Evolutionary conservation across 2,888 invertebrate species (phyloP), one percentile per base, ranked within the genome.

Genomic region (Bibio marci): DNA sequence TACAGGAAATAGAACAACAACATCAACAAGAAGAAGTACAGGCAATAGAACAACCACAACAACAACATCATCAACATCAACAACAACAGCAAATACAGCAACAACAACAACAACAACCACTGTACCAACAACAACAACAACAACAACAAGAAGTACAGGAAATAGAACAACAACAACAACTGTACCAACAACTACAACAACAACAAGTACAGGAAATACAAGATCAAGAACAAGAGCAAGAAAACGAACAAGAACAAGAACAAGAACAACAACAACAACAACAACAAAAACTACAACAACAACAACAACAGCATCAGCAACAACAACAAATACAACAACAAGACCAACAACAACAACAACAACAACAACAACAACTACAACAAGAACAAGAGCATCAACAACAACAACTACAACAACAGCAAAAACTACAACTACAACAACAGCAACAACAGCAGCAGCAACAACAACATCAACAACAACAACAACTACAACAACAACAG

Each of bases 371-470:
- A 43, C 43, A 39, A 37, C 43, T 15, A 38, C 42, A 40, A 30
- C n/a, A n/a, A n/a, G n/a, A n/a, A n/a, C n/a, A n/a, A n/a, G n/a
- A n/a, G n/a, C n/a, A n/a, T n/a, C n/a, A n/a, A n/a, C n/a, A n/a
- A n/a, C n/a, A n/a, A n/a, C n/a, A n/a, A n/a, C n/a, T n/a, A n/a
- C n/a, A n/a, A 37, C 12, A 30, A 37, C 35, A 35, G 10, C 39
- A 33, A 35, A 8, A 37, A 11, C 47, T 40, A 30, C 40, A 46
- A 30, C 46, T 44, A 37, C 44, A 46, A 36, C 45, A 45, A 12
- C 27, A 18, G 7, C 34, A 22, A 39, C 43, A 19, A 42, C 37
- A 33, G 65, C 73, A 6, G 71, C 70, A 48, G 58, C 65, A 26
- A 27, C 30, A 31, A 10, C 32, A 34, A 17, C 19, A 25, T 15